phyloP scores from a whole-genome alignment of 2,888 invertebrate genomes.

The Cremastinae sp. region DNA sequence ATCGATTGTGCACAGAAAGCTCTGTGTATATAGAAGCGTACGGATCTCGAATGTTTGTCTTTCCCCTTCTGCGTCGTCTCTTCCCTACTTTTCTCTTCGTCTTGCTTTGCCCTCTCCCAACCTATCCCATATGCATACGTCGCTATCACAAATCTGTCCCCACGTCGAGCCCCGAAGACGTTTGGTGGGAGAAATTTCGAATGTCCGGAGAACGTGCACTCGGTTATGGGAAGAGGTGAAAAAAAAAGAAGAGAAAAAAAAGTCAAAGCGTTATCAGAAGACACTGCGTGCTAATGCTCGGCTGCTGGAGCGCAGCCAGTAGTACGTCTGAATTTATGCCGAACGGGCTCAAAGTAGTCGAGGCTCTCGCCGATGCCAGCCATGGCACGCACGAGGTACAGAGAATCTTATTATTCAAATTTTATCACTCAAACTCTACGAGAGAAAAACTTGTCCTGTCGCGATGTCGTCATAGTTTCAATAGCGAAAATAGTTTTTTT shows the following conservation, averaged over 20 bases:
- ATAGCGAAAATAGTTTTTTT: no score
- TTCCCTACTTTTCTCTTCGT: slow-evolving; percentile 12
- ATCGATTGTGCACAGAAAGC: no score
- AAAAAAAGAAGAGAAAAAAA: no score
- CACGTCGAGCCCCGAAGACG: slow-evolving; percentile 20
- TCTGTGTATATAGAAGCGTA: no score
- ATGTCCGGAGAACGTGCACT: slow-evolving; percentile 9
- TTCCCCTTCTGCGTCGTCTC: background rate
- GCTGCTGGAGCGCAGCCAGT: slow-evolving; percentile 27
- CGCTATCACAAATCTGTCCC: slow-evolving; percentile 46
- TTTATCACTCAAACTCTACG: background rate
- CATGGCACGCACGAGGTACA: slow-evolving; percentile 59
- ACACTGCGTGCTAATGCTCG: slow-evolving; percentile 5
- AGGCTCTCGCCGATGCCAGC: slow-evolving; percentile 19
- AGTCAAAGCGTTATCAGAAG: slow-evolving; percentile 42
- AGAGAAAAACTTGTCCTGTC: slow-evolving; percentile 38
- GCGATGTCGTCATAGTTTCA: no score
- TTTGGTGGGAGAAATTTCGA: slow-evolving; percentile 34
- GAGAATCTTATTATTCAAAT: slow-evolving; percentile 7
- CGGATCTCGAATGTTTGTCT: background rate
- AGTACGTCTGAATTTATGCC: slow-evolving; percentile 37
- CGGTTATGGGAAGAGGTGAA: no score
- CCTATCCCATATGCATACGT: slow-evolving; percentile 13
- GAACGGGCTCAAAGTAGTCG: slow-evolving; percentile 34
- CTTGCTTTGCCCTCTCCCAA: no score